Percentiles rank a stretch among this genome's conserved stretches.
phyloP scores from a whole-genome alignment of 2,797 vertebrate genomes.

The Tragopan temminckii region DNA sequence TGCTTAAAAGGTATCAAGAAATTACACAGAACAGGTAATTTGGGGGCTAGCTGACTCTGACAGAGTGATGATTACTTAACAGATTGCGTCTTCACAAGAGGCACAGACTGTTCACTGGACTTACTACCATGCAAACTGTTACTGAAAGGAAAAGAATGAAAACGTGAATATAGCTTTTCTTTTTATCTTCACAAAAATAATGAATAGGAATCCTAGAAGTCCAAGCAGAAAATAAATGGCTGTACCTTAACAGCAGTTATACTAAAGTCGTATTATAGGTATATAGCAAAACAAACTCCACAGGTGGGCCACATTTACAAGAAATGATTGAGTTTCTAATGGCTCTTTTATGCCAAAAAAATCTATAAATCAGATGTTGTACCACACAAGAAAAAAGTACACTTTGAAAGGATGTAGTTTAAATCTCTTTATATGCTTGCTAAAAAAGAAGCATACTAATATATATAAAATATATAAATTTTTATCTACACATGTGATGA shows the following conservation, averaged over 20 bases:
- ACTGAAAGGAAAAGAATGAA: not conserved
- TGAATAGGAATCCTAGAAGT: not conserved
- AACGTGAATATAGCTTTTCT: not conserved
- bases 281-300: not conserved
- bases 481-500: conserved; percentile 1
- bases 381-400: not conserved
- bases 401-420: not conserved
- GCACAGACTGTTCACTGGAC: not conserved
- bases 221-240: not conserved
- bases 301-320: not conserved
- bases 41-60: conserved; percentile 58
- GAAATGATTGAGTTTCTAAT: not conserved
- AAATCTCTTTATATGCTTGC: not conserved
- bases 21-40: conserved; percentile 21
- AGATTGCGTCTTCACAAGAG: conserved; percentile 36
- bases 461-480: not conserved
- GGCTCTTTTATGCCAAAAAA: not conserved
- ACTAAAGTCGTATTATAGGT: not conserved
- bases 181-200: not conserved
- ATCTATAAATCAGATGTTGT: not conserved
- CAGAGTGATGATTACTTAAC: conserved; percentile 31
- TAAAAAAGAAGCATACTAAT: not conserved
- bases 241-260: not conserved
- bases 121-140: not conserved
- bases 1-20: conserved; percentile 45